A percentile compares a stretch with the other conserved stretches of the same genome.
phyloP scores from a whole-genome alignment of 37 sponge, comb jelly and placozoan genomes.

The Mnemiopsis leidyi region DNA sequence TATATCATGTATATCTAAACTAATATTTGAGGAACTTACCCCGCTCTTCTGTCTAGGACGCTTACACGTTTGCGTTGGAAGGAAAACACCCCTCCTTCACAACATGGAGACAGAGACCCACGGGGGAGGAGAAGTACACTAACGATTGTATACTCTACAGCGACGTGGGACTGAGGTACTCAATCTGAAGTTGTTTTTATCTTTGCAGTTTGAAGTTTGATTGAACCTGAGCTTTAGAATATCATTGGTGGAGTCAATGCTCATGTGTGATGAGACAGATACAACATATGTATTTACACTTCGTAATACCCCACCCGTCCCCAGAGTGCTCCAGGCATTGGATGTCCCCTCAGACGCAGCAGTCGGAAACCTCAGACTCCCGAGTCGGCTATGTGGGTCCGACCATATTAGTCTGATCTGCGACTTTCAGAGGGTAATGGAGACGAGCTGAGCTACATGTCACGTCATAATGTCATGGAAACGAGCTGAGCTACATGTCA shows the following conservation, averaged over 20 bases:
- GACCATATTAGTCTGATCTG: conserved; percentile 25
- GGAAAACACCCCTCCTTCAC: conserved; percentile 29
- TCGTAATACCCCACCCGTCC: too few species aligned
- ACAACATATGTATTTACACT: too few species aligned
- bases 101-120: conserved; percentile 53
- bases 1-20: too few species aligned
- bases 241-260: too few species aligned
- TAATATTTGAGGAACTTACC: too few species aligned
- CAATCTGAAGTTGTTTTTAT: too few species aligned
- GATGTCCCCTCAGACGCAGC: background rate
- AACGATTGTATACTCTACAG: conserved; percentile 33
- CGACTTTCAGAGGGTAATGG: conserved; percentile 32
- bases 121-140: conserved; percentile 54
- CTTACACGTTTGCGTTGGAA: conserved; percentile 38
- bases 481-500: too few species aligned
- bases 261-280: too few species aligned
- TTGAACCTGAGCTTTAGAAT: too few species aligned
- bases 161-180: conserved; percentile 20
- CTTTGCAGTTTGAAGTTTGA: too few species aligned
- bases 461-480: too few species aligned
- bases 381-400: background rate
- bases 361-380: background rate
- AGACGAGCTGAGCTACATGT: background rate
- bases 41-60: too few species aligned
- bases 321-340: conserved; percentile 36